These are phyloP conservation scores for Eubasilissa regina DNA, from an alignment of 1,140 invertebrate genomes.

Conservation along the genomic window DNA sequence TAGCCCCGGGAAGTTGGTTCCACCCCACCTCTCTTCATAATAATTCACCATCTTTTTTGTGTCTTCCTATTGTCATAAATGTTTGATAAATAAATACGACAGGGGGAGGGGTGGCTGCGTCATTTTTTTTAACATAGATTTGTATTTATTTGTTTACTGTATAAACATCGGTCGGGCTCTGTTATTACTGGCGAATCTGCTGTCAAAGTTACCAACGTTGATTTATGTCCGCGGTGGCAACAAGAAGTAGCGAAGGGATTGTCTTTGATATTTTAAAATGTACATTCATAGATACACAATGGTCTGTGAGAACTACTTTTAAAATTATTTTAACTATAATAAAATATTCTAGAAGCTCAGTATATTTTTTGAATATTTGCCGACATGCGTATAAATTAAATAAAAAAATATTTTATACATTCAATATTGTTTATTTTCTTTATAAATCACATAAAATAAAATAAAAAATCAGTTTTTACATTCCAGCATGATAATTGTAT, in stretches of 20 bases:
- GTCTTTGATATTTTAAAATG: slow-evolving; percentile 6
- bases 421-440: no score
- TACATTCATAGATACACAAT: no score
- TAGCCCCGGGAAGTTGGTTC: slow-evolving; percentile 7
- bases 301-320: no score
- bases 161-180: slow-evolving; percentile 37
- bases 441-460: no score
- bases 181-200: slow-evolving; percentile 42
- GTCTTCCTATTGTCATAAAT: slow-evolving; percentile 47
- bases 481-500: no score
- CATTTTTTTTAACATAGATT: slow-evolving; percentile 37
- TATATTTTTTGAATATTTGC: no score
- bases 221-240: slow-evolving; percentile 30
- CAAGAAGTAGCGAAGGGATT: background rate
- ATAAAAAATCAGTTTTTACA: no score
- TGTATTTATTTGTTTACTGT: slow-evolving; percentile 44
- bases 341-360: no score
- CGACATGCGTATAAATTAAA: no score
- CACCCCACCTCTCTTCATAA: slow-evolving; percentile 34
- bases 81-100: slow-evolving; percentile 44
- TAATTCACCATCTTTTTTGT: slow-evolving; percentile 42
- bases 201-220: slow-evolving; percentile 16
- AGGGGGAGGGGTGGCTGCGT: slow-evolving; percentile 18
- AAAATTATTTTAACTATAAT: no score
- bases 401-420: no score